Evolutionary conservation across 2,113 vertebrate species (phyloP).

Genomic region (human (Homo sapiens)): GRCh38 chrX:139117501-139118000

Average conservation of each 20-base stretch:
- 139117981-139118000: not conserved
- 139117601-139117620: not conserved
- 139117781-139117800: not conserved
- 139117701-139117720: not conserved
- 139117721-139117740: not conserved
- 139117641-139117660: not conserved
- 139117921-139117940: not conserved
- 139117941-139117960: not conserved
- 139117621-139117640: not conserved
- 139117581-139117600: not conserved
- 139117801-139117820: not conserved
- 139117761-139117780: not conserved
- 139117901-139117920: not conserved
- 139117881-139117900: not conserved
- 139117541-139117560: not conserved
- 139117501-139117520: conserved; percentile 1
- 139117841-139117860: not conserved
- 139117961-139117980: not conserved
- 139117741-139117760: not conserved
- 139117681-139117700: not conserved
- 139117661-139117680: not conserved
- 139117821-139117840: not conserved
- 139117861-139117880: not conserved
- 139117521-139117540: not conserved
- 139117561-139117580: not conserved